Evolutionary conservation across 2,113 vertebrate genomes (phyloP), one percentile per base, ranked within the genome.

Genomic region (Sturnira hondurensis): DNA sequence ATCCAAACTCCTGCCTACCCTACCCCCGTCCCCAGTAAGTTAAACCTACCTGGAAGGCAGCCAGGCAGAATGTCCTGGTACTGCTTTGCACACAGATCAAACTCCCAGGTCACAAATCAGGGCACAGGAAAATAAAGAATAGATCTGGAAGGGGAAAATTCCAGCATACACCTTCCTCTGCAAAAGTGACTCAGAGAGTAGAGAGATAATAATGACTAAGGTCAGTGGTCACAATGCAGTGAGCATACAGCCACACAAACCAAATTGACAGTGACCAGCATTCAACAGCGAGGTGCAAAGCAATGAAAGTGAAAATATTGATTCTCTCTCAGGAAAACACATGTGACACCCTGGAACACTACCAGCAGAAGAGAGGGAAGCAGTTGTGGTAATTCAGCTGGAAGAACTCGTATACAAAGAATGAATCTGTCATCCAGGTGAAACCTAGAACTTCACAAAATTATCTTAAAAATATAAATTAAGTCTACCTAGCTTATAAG

Each of bases 251-350:
- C 20, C n/a, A 76, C 65, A 33, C 15, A 94, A 63, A 91, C 65
- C 2, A 61, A 74, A 83, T 17, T 83, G 28, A 70, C 31, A 45
- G 19, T 70, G 74, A 52, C 17, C 50, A 77, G 83, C 41, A 17
- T 43, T 31, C 5, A 91, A 45, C 41, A 87, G 1, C 13, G 82
- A 68, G 24, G 41, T 26, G n/a, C 73, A 67, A 87, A 91, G 33
- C 22, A 68, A 38, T 20, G 20, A 22, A 86, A 76, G 22, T 70
- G 13, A 7, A 83, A 70, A n/a, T 70, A 63, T 28, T 94, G 61
- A 91, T 91, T 94, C 17, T 70, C 78, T 71, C 45, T 54, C 38
- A 84, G 70, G 78, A 91, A 68, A 94, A 94, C 17, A 36, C 41
- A 28, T 45, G 26, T 31, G 16, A n/a, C 58, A 76, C 52, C 22